phyloP scores from a whole-genome alignment of 2,113 vertebrate genomes.

The Macaca nemestrina region DNA sequence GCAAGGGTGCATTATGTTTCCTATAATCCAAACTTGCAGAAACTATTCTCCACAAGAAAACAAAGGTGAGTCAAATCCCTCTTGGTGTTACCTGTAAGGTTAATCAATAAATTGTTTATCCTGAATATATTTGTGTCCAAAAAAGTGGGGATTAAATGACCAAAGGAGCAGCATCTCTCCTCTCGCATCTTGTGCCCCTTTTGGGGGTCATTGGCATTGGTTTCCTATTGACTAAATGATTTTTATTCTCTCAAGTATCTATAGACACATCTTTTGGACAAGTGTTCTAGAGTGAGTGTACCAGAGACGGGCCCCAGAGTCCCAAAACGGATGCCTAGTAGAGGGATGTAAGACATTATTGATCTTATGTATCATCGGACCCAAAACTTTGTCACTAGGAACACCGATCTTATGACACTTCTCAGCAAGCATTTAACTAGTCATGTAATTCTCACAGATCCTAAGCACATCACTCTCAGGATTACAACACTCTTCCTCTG shows the following conservation, averaged over 20 bases:
- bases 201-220: rapidly evolving
- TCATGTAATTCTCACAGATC: background rate
- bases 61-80: background rate
- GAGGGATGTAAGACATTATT: background rate
- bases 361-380: background rate
- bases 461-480: background rate
- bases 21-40: background rate
- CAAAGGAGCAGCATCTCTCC: background rate
- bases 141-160: background rate
- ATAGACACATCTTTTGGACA: background rate
- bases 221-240: background rate
- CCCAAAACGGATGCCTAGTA: rapidly evolving
- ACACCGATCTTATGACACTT: background rate
- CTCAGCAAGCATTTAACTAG: background rate
- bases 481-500: background rate
- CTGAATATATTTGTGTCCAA: background rate
- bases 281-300: background rate
- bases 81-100: background rate
- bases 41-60: background rate
- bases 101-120: background rate
- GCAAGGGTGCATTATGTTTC: background rate
- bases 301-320: background rate
- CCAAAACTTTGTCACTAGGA: background rate
- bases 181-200: background rate
- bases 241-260: background rate